A percentile compares a stretch with the other conserved stretches of the same genome.
Conservation (phyloP, 2,113 vertebrate species). For the Cairina moschata region DNA sequence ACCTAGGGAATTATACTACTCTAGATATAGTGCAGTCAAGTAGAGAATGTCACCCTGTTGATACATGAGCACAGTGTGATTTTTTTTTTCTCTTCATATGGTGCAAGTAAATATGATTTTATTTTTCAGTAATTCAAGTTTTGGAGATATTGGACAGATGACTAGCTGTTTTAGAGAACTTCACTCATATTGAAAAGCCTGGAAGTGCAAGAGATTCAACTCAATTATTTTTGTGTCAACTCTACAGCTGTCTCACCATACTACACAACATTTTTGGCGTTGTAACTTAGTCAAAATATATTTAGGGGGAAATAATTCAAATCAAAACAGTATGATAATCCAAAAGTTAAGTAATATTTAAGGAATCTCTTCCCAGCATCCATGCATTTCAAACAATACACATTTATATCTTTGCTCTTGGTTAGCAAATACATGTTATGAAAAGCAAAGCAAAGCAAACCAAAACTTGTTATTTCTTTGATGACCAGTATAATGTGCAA, state of each 20-base stretch:
- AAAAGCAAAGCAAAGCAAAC: too few relatives aligned
- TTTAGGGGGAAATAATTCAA: neutral
- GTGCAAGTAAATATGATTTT: neutral
- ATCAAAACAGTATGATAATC: neutral
- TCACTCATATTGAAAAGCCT: neutral
- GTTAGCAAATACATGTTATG: neutral
- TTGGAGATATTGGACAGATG: neutral
- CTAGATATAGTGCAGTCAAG: neutral
- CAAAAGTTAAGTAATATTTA: slow-evolving; percentile 10
- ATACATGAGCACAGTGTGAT: neutral
- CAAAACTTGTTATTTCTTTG: slow-evolving; percentile 14
- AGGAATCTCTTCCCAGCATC: neutral
- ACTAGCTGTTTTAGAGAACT: neutral
- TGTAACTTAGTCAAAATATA: neutral
- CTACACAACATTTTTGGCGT: neutral
- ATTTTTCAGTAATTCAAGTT: neutral
- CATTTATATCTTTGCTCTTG: neutral
- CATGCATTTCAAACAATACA: neutral
- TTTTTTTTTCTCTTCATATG: neutral
- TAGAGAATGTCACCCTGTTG: neutral
- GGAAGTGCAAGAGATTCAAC: slow-evolving; percentile 9
- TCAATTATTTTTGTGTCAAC: neutral
- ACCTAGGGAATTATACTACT: neutral
- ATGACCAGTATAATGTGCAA: slow-evolving; percentile 45
- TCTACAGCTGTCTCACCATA: neutral